Percentiles rank a stretch among this genome's conserved stretches.
phyloP scores from a whole-genome alignment of 2,888 invertebrate genomes.

The Melipona beecheii region DNA sequence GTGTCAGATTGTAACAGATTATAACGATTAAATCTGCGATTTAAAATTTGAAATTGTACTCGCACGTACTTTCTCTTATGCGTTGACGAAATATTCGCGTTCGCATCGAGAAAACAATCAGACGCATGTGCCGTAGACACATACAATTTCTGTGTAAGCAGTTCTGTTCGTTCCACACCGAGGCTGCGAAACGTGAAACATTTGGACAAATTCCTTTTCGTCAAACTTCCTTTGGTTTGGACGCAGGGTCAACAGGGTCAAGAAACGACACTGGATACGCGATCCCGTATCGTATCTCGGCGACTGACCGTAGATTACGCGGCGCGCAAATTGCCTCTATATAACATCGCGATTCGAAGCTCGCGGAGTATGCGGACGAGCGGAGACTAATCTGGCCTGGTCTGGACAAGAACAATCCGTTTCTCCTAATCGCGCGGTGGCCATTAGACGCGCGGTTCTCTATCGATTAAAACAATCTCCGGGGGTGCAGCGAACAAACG shows the following conservation, averaged over 20 bases:
- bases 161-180: too few relatives aligned
- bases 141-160: too few relatives aligned
- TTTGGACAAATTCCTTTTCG: too few relatives aligned
- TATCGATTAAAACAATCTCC: constrained; percentile 67
- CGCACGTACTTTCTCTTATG: too few relatives aligned
- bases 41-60: too few relatives aligned
- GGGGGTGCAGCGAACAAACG: constrained; percentile 1
- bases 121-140: too few relatives aligned
- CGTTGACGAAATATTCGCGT: too few relatives aligned
- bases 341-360: constrained; percentile 55
- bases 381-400: constrained; percentile 60
- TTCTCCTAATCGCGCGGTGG: constrained; percentile 56
- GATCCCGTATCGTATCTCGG: constrained; percentile 55
- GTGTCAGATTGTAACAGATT: too few relatives aligned
- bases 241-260: neutral
- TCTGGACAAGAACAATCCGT: constrained; percentile 63
- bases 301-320: constrained; percentile 68
- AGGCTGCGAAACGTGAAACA: too few relatives aligned
- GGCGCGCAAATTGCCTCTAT: constrained; percentile 64
- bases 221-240: neutral
- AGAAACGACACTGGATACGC: constrained; percentile 36
- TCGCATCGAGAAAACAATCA: too few relatives aligned
- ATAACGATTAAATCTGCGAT: too few relatives aligned
- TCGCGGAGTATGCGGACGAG: constrained; percentile 46
- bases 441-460: constrained; percentile 54